A percentile compares a stretch with the other conserved stretches of the same genome.
These are phyloP conservation scores for Sebastes fasciatus DNA, from an alignment of 2,113 vertebrate genomes.

Conservation along the genomic window DNA sequence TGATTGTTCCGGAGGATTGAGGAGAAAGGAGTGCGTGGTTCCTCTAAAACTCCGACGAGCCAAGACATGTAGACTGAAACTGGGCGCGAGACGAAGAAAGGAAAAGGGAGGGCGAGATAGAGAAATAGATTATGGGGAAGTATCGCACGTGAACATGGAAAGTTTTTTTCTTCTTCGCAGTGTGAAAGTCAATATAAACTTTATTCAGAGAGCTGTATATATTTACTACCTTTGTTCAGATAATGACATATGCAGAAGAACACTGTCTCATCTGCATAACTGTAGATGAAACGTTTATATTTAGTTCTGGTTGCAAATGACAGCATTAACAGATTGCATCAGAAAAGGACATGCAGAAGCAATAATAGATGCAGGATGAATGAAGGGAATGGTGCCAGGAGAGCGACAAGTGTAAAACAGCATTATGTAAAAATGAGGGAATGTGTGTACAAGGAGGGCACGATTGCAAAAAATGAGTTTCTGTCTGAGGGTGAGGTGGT, in stretches of 20 bases:
- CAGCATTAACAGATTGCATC: neutral
- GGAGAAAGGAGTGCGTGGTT: slow-evolving; percentile 71
- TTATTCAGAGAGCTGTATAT: neutral
- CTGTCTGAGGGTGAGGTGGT: slow-evolving; percentile 75
- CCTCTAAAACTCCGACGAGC: slow-evolving; percentile 71
- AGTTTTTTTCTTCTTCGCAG: neutral
- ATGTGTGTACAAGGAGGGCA: slow-evolving; percentile 33
- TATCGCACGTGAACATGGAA: slow-evolving; percentile 61
- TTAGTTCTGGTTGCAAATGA: neutral
- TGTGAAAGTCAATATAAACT: neutral
- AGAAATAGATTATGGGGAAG: slow-evolving; percentile 65
- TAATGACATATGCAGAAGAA: neutral
- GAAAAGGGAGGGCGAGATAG: slow-evolving; percentile 69
- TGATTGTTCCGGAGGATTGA: slow-evolving; percentile 66
- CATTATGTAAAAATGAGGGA: neutral
- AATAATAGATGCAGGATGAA: neutral
- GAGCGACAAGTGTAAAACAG: neutral
- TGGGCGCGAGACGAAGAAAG: slow-evolving; percentile 77
- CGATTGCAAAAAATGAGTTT: slow-evolving; percentile 52
- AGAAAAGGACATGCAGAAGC: neutral
- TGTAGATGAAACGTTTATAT: neutral
- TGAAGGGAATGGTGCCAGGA: neutral
- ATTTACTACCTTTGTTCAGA: neutral
- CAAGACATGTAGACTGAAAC: slow-evolving; percentile 84
- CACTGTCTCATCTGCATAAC: too few species aligned